These are phyloP conservation scores for Periphyllus acericola DNA, from an alignment of 2,888 invertebrate genomes.

Conservation along the genomic window DNA sequence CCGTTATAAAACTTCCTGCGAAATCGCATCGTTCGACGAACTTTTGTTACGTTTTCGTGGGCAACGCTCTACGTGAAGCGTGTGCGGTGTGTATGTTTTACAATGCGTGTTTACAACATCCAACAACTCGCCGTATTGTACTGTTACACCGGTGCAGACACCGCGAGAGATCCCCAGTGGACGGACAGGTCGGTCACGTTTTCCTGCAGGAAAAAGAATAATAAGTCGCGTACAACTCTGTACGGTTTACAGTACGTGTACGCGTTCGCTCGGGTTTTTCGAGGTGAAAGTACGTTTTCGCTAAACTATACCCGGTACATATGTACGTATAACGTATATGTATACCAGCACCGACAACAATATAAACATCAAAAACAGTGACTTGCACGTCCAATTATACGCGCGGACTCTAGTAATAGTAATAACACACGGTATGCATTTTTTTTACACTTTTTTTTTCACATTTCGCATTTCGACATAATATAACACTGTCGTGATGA, in stretches of 20 bases:
- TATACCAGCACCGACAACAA: background rate
- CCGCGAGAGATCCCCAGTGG: conserved; percentile 1
- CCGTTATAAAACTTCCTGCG: background rate
- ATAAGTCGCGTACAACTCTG: no score
- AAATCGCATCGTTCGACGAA: conserved; percentile 14
- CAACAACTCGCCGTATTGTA: background rate
- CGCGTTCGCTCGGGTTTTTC: background rate
- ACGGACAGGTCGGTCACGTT: conserved; percentile 21
- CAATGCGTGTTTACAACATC: conserved; percentile 1
- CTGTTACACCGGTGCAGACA: background rate
- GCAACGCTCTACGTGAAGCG: background rate
- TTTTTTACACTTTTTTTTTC: background rate
- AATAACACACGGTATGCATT: background rate
- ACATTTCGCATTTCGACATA: background rate
- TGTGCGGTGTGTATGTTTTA: background rate
- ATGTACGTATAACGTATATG: no score
- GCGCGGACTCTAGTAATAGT: background rate
- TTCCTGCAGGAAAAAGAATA: background rate
- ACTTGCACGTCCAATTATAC: background rate
- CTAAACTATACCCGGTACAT: background rate
- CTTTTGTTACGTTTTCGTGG: conserved; percentile 13
- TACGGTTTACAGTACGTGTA: no score
- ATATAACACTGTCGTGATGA: no score
- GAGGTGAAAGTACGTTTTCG: background rate
- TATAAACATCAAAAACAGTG: background rate